Base-by-base conservation (phyloP, 2,797 vertebrate genomes). In the Mus minutoides region DNA sequence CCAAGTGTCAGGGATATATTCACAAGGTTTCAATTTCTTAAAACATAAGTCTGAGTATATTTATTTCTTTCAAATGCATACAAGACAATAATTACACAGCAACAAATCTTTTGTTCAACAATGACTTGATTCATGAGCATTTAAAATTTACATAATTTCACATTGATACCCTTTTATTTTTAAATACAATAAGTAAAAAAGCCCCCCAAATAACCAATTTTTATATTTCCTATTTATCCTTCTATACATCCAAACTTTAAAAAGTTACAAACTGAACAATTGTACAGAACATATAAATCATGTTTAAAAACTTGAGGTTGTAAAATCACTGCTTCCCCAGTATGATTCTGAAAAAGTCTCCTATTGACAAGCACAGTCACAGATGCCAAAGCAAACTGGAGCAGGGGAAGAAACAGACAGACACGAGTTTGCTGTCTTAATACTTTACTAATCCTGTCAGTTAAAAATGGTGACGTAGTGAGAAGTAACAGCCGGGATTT, bases 291-390 rank as follows among this genome's bases (percentile, higher is more conserved):
- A 98, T 98, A 98, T 97, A 98, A 98, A 98, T 98, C 97, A 97
- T 95, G 97, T 98, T 98, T 98, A 98, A 99, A 98, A 99, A 98
- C 96, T 98, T 98, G 98, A 99, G 98, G 98, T 97, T 98, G 98
- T 98, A 98, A 98, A 98, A 98, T 97, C 96, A 94, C 58, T 93
- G 93, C 94, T 97, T 97, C 97, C 97, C 97, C 97, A 97, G 90
- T 97, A 98, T 95, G 95, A 98, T 69, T 95, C 0, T 0, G 98
- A 97, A 98, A 98, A 98, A 97, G 96, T 95, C 97, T 97, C 92
- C 94, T 96, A 97, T 97, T 98, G 98, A 98, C 97, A 98, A 98
- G 82, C 54, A 90, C 71, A 94, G 95, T 96, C 90, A 93, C 24
- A 82, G 97, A 92, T 98, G 97, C 96, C 86, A 91, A 94, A 96